A percentile compares a stretch with the other conserved stretches of the same genome.
These are phyloP conservation scores for Drosophila pegasa DNA, from an alignment of 2,888 invertebrate genomes.

Conservation along the genomic window DNA sequence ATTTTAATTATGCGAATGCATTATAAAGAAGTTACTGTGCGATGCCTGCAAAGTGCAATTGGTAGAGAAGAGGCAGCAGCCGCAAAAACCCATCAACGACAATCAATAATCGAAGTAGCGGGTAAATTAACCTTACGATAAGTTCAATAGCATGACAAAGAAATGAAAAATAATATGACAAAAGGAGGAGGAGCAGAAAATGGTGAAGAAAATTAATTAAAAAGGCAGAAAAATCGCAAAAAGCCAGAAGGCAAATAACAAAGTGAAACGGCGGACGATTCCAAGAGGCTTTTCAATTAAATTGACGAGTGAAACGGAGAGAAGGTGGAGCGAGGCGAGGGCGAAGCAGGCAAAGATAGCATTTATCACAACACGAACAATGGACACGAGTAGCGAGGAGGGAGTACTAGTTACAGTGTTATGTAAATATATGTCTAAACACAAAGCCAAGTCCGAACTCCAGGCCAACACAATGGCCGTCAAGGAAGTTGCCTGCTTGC, in stretches of 20 bases:
- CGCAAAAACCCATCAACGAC: constrained; percentile 33
- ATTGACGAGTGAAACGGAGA: constrained; percentile 59
- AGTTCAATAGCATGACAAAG: constrained; percentile 31
- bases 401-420: constrained; percentile 37
- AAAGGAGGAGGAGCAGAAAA: constrained; percentile 1
- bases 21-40: constrained; percentile 28
- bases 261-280: constrained; percentile 31
- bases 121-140: constrained; percentile 37
- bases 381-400: constrained; percentile 20
- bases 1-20: constrained; percentile 71
- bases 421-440: constrained; percentile 58
- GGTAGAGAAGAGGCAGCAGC: constrained; percentile 3
- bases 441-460: constrained; percentile 30
- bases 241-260: constrained; percentile 64
- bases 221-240: constrained; percentile 45
- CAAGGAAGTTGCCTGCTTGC: constrained; percentile 40
- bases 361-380: constrained; percentile 68
- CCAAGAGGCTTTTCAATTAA: constrained; percentile 64
- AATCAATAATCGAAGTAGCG: constrained; percentile 44
- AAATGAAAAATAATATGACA: constrained; percentile 7
- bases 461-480: constrained; percentile 35
- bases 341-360: constrained; percentile 47
- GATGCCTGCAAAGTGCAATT: constrained; percentile 32
- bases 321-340: constrained; percentile 1
- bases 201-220: constrained; percentile 69